Evolutionary conservation across 2,797 vertebrate genomes (phyloP).

Genomic region (Pangasius djambal): DNA sequence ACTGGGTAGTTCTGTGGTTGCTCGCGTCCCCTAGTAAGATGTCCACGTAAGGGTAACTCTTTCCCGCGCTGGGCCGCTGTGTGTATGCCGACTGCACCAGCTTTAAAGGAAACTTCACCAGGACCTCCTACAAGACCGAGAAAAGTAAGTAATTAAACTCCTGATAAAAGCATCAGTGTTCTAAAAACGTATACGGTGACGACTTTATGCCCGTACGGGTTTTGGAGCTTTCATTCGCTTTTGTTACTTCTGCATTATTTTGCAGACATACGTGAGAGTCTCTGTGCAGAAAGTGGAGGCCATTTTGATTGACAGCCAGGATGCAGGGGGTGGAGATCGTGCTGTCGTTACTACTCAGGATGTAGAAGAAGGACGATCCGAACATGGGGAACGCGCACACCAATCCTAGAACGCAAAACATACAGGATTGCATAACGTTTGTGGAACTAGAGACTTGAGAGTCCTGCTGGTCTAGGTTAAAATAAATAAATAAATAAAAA

Average conservation of each 20-base stretch:
- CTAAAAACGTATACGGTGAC: neutral
- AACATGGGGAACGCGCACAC: slow-evolving; percentile 93
- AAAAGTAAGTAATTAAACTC: neutral
- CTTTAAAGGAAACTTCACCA: slow-evolving; percentile 82
- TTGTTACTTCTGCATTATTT: no score
- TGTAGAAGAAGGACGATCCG: slow-evolving; percentile 96
- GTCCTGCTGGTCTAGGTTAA: neutral
- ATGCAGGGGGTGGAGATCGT: slow-evolving; percentile 87
- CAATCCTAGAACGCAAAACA: slow-evolving; percentile 77
- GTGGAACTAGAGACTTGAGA: neutral
- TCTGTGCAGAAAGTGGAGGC: slow-evolving; percentile 93
- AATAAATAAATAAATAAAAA: no score
- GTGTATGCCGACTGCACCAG: slow-evolving; percentile 92
- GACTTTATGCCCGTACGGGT: neutral
- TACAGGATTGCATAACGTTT: neutral
- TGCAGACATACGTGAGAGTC: slow-evolving; percentile 84
- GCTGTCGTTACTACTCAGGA: slow-evolving; percentile 93
- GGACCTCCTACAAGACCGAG: slow-evolving; percentile 77
- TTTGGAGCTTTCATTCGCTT: neutral
- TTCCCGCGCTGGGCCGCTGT: slow-evolving; percentile 81
- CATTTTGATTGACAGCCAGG: slow-evolving; percentile 92
- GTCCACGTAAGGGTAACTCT: slow-evolving; percentile 93
- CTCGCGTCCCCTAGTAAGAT: slow-evolving; percentile 84
- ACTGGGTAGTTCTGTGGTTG: slow-evolving; percentile 83
- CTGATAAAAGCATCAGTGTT: no score